phyloP scores from a whole-genome alignment of 1,140 invertebrate genomes.

The Drosophila tropicalis region DNA sequence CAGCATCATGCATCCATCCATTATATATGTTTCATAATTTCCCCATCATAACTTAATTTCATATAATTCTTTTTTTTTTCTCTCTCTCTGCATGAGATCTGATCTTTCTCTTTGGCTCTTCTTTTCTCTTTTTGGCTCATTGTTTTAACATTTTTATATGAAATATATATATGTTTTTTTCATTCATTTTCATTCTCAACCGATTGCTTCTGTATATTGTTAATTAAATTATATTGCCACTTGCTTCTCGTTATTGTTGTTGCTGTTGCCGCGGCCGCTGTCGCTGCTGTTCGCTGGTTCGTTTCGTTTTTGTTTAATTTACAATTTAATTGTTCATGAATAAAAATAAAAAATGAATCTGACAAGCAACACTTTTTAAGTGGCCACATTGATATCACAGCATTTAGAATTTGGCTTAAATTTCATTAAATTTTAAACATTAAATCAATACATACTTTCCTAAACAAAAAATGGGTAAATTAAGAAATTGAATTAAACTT shows the following conservation, averaged over 20 bases:
- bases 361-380: background rate
- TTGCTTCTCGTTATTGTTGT: constrained; percentile 8
- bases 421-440: background rate
- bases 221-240: constrained; percentile 68
- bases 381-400: background rate
- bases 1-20: constrained; percentile 42
- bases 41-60: constrained; percentile 42
- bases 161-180: constrained; percentile 21
- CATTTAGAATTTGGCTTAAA: background rate
- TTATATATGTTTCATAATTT: constrained; percentile 45
- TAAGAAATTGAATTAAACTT: too few species aligned
- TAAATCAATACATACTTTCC: too few species aligned
- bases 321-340: constrained; percentile 12
- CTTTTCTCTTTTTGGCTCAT: constrained; percentile 28
- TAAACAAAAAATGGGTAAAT: too few species aligned
- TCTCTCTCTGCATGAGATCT: background rate
- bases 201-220: constrained; percentile 43
- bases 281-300: constrained; percentile 24
- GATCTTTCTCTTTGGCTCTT: constrained; percentile 22
- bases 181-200: constrained; percentile 35
- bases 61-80: constrained; percentile 27
- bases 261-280: background rate
- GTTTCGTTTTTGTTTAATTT: constrained; percentile 27
- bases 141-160: constrained; percentile 25
- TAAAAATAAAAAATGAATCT: background rate